These are phyloP conservation scores for Probosciger aterrimus DNA, from an alignment of 2,113 vertebrate species.

Conservation along the genomic window DNA sequence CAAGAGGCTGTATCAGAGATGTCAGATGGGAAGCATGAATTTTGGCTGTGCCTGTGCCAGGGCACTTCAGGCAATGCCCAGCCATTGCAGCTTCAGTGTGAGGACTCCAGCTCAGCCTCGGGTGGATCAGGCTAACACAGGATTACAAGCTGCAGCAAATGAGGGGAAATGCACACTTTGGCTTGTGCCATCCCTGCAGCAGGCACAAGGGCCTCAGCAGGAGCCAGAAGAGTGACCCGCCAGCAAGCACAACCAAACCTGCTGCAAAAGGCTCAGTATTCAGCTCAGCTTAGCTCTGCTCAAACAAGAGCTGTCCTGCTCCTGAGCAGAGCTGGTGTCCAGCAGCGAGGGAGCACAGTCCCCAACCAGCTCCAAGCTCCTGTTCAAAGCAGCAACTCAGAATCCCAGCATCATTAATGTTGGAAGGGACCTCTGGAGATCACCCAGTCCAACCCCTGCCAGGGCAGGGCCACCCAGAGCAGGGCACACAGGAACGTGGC, in stretches of 20 bases:
- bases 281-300: background rate
- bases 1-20: background rate
- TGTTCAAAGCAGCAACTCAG: background rate
- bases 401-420: background rate
- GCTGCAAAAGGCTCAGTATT: rapidly evolving
- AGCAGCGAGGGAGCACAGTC: background rate
- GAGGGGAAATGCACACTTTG: background rate
- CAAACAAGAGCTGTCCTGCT: background rate
- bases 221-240: background rate
- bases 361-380: background rate
- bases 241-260: background rate
- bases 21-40: background rate
- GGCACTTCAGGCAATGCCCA: background rate
- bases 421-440: background rate
- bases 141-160: background rate
- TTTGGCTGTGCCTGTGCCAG: background rate
- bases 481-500: background rate
- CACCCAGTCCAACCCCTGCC: background rate
- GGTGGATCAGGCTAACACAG: background rate
- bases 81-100: background rate
- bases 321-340: rapidly evolving
- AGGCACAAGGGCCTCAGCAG: background rate
- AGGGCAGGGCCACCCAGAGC: background rate
- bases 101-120: background rate
- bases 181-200: background rate